A percentile compares a stretch with the other conserved stretches of the same genome.
Conservation (phyloP, 1,140 invertebrate genomes). For the Anagrus nilaparvatae region DNA sequence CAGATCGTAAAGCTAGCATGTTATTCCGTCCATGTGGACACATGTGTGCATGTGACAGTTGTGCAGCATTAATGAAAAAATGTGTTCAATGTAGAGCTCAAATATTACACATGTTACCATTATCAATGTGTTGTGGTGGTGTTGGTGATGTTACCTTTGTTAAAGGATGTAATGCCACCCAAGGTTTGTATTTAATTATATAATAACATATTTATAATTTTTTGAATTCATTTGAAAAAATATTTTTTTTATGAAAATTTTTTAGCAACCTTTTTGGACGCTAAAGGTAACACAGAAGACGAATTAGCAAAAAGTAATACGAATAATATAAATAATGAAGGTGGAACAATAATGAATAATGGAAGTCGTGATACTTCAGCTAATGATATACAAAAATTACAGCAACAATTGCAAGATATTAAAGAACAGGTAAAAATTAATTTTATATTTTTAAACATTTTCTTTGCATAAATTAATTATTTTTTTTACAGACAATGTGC, state of each 20-base stretch:
- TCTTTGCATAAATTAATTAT: neutral
- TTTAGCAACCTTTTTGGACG: too few species aligned
- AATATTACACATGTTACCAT: constrained; percentile 67
- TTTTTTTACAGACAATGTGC: constrained; percentile 80
- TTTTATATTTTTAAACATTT: neutral
- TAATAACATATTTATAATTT: too few species aligned
- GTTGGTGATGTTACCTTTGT: constrained; percentile 29
- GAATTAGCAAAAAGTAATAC: neutral
- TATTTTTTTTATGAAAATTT: too few species aligned
- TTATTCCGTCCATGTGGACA: constrained; percentile 91
- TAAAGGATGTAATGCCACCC: constrained; percentile 25
- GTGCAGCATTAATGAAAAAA: constrained; percentile 91
- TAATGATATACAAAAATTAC: constrained; percentile 83
- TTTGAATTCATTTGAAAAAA: too few species aligned
- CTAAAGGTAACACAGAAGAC: neutral
- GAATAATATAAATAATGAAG: neutral
- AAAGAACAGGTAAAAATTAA: constrained; percentile 79
- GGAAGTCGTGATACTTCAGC: constrained; percentile 61
- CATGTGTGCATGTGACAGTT: constrained; percentile 88
- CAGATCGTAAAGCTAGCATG: constrained; percentile 82
- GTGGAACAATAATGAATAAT: constrained; percentile 64
- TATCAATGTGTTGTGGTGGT: constrained; percentile 59
- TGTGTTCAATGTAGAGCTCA: constrained; percentile 87
- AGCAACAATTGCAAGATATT: constrained; percentile 93
- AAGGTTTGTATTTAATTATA: too few species aligned